Percentiles rank a stretch among this genome's conserved stretches.
These are phyloP conservation scores for Anarsia innoxiella DNA, from an alignment of 2,888 invertebrate genomes.

Conservation along the genomic window DNA sequence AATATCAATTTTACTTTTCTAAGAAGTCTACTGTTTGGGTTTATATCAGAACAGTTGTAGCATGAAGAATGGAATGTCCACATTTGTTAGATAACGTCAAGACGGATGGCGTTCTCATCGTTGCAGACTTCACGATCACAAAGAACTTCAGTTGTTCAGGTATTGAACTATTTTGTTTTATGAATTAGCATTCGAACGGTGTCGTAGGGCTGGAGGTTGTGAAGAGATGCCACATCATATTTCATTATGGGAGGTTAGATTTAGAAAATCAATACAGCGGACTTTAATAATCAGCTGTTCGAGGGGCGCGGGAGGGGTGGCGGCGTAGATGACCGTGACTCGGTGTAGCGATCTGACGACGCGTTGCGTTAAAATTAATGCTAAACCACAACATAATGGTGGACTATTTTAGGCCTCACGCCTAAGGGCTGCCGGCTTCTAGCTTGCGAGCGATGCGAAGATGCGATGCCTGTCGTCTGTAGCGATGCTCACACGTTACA, in stretches of 20 bases:
- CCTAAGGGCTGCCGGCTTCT: neutral
- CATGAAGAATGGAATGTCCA: constrained; percentile 80
- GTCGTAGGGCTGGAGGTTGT: constrained; percentile 13
- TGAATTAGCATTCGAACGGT: constrained; percentile 21
- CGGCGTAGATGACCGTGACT: constrained; percentile 64
- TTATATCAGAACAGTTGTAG: constrained; percentile 30
- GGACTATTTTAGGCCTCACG: constrained; percentile 26
- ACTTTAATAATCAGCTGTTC: constrained; percentile 73
- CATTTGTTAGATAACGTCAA: constrained; percentile 80
- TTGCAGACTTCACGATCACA: constrained; percentile 70
- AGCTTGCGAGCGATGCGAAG: constrained; percentile 7
- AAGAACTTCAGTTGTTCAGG: constrained; percentile 80
- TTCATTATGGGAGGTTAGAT: constrained; percentile 50
- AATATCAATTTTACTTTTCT: constrained; percentile 35
- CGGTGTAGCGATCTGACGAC: constrained; percentile 43
- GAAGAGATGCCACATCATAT: constrained; percentile 27
- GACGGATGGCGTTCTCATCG: constrained; percentile 65
- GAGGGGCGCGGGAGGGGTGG: constrained; percentile 48
- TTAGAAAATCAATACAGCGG: constrained; percentile 71
- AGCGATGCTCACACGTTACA: neutral
- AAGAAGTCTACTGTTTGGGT: constrained; percentile 39
- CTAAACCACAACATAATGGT: constrained; percentile 20
- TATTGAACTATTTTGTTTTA: constrained; percentile 45
- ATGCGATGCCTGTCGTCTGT: neutral
- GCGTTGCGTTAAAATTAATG: constrained; percentile 35